phyloP scores from a whole-genome alignment of 2,797 vertebrate genomes.

The Benthosema pterotum region DNA sequence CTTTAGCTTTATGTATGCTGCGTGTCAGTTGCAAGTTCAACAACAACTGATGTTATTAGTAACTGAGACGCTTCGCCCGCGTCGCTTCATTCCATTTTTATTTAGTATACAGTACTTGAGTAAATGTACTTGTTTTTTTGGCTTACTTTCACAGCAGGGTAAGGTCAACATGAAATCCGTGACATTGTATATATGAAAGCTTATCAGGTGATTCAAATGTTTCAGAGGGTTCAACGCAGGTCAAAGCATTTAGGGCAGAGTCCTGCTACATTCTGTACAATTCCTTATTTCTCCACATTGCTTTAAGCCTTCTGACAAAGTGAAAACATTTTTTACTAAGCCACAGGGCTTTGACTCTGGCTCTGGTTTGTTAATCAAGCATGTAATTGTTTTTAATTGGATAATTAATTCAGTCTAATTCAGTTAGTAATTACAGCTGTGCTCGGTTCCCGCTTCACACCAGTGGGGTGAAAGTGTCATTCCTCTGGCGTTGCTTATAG shows the following conservation, averaged over 20 bases:
- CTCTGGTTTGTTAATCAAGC: constrained; percentile 50
- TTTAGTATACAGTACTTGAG: no score
- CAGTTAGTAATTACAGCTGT: constrained; percentile 37
- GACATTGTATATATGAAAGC: no score
- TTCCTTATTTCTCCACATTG: constrained; percentile 18
- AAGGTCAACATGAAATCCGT: no score
- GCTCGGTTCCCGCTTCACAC: constrained; percentile 7
- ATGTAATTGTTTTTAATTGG: constrained; percentile 59
- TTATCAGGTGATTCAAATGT: no score
- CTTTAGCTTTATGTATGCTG: no score
- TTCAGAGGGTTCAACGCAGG: not conserved
- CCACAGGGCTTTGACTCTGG: constrained; percentile 31
- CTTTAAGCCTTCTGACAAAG: constrained; percentile 27
- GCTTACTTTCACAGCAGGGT: no score
- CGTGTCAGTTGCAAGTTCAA: no score
- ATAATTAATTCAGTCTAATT: constrained; percentile 50
- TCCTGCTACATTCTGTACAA: not conserved
- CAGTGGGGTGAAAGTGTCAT: constrained; percentile 1
- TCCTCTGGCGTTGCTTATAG: not conserved
- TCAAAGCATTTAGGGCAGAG: constrained; percentile 24
- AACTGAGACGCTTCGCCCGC: no score
- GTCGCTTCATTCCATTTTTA: no score
- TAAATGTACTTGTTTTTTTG: no score
- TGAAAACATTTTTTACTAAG: constrained; percentile 43
- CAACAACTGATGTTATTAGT: no score